Percentiles rank a stretch among this genome's conserved stretches.
Conservation (phyloP, 1,140 invertebrate genomes). For the Branchinecta lynchi region DNA sequence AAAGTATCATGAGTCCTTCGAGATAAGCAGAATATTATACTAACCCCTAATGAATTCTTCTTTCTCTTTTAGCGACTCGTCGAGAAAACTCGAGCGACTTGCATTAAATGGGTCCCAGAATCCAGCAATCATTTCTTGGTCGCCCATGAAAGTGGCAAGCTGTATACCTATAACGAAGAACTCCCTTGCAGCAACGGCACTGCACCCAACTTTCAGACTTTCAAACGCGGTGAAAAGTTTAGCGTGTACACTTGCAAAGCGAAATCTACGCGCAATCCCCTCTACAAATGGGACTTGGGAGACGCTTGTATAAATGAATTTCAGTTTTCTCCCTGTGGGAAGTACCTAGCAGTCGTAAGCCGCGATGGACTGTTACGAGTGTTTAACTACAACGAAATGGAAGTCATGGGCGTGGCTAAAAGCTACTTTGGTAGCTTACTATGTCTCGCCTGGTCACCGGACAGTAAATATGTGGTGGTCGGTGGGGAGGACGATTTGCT, state of each 20-base stretch:
- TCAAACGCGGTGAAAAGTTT: constrained; percentile 88
- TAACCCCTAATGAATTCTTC: constrained; percentile 19
- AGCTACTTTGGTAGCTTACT: constrained; percentile 90
- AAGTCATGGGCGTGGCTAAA: constrained; percentile 70
- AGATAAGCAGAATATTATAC: no score
- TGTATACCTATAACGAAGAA: constrained; percentile 96
- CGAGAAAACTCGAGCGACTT: constrained; percentile 97
- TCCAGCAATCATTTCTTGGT: constrained; percentile 84
- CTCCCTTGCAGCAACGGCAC: constrained; percentile 61
- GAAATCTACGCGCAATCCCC: constrained; percentile 85
- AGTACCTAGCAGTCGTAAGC: constrained; percentile 69
- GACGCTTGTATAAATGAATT: constrained; percentile 86
- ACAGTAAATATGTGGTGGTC: constrained; percentile 84
- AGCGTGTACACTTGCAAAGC: constrained; percentile 90
- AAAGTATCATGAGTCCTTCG: no score
- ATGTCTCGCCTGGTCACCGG: constrained; percentile 96
- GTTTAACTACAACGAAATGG: constrained; percentile 95
- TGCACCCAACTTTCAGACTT: constrained; percentile 74
- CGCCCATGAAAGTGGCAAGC: constrained; percentile 86
- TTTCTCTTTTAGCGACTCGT: constrained; percentile 65
- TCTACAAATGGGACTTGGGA: constrained; percentile 70
- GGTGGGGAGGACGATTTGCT: constrained; percentile 98
- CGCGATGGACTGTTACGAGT: constrained; percentile 83
- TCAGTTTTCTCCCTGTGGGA: constrained; percentile 85
- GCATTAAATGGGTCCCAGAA: constrained; percentile 89